phyloP scores from a whole-genome alignment of 92 coral and sea anemone genomes.

The Montipora capitata region DNA sequence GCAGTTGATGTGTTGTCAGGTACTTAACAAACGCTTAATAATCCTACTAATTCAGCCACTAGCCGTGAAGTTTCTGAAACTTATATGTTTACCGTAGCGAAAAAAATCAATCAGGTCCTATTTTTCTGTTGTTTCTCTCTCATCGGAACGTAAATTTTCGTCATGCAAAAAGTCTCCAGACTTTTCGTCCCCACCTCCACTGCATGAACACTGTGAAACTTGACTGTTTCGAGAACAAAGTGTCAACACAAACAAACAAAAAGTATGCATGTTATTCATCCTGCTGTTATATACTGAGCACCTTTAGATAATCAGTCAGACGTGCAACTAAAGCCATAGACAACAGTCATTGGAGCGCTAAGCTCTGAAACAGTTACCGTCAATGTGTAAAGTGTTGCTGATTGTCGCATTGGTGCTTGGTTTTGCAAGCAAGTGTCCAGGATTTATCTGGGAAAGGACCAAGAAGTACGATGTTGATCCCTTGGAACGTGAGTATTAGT shows the following conservation, averaged over 20 bases:
- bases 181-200: slow-evolving; percentile 7
- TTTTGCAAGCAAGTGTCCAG: background rate
- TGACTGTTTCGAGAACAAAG: slow-evolving; percentile 14
- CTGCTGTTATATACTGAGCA: background rate
- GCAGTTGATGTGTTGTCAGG: background rate
- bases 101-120: background rate
- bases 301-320: background rate
- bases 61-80: background rate
- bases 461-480: background rate
- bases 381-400: slow-evolving; percentile 1
- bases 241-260: slow-evolving; percentile 5
- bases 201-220: background rate
- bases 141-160: background rate
- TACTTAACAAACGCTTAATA: background rate
- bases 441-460: slow-evolving; percentile 31
- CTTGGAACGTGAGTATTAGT: slow-evolving; percentile 24
- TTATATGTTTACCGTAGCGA: too few relatives aligned
- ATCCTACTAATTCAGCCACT: background rate
- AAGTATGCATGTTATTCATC: too few relatives aligned
- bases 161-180: slow-evolving; percentile 8
- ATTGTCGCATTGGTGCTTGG: background rate
- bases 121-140: too few relatives aligned
- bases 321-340: background rate
- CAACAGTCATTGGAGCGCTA: background rate
- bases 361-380: background rate